These are phyloP conservation scores for Gallinago solitaria DNA, from an alignment of 2,797 vertebrate genomes.

Conservation along the genomic window DNA sequence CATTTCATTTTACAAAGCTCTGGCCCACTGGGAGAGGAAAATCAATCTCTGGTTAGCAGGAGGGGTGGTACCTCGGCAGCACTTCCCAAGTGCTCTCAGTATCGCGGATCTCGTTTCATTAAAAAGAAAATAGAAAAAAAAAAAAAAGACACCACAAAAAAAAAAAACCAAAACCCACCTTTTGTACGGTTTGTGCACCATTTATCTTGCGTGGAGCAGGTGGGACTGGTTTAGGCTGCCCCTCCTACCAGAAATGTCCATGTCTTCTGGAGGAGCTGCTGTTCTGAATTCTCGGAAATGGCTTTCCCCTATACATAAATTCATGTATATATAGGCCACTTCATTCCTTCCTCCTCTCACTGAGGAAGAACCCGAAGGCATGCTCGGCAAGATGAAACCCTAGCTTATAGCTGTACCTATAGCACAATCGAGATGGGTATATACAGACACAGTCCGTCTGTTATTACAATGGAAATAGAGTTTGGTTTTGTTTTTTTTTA, in stretches of 20 bases:
- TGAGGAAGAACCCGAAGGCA: constrained; percentile 6
- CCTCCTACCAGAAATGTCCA: not conserved
- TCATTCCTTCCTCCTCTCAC: not conserved
- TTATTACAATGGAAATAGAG: not conserved
- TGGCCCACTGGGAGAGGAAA: not conserved
- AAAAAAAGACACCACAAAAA: not conserved
- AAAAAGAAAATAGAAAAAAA: not conserved
- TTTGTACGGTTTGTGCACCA: not conserved
- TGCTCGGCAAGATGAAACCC: not conserved
- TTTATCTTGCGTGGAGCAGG: rapidly evolving
- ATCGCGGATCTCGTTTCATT: not conserved
- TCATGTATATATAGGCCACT: not conserved
- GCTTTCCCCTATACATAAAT: not conserved
- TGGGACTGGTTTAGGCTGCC: not conserved
- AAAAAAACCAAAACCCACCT: not conserved
- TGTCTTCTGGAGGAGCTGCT: not conserved
- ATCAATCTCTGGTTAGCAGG: not conserved
- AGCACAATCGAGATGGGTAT: not conserved
- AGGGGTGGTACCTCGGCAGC: not conserved
- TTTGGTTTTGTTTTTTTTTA: not conserved
- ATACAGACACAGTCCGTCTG: not conserved
- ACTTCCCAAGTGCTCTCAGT: not conserved
- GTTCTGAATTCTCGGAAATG: not conserved
- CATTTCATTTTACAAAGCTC: not conserved
- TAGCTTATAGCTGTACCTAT: not conserved